phyloP scores from a whole-genome alignment of 2,797 vertebrate genomes.

The Psittacula derbiana region DNA sequence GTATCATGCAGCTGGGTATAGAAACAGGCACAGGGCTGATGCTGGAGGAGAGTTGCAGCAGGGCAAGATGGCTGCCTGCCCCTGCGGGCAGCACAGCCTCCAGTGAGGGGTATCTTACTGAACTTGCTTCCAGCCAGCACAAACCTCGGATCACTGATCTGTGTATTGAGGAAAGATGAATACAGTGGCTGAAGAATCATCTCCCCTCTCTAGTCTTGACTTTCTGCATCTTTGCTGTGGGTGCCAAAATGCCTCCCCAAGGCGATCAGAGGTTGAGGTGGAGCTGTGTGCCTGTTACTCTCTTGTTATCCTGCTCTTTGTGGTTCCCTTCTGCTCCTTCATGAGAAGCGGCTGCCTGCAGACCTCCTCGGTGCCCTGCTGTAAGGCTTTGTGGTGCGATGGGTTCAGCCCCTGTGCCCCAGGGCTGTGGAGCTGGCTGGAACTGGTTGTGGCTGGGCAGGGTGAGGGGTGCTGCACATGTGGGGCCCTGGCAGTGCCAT shows the following conservation, averaged over 20 bases:
- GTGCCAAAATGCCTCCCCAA: background rate
- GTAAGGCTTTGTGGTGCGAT: background rate
- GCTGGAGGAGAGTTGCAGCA: background rate
- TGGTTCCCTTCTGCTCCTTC: background rate
- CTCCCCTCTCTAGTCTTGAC: background rate
- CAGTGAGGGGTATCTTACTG: background rate
- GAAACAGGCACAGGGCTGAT: background rate
- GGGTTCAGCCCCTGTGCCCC: background rate
- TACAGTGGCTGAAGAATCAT: background rate
- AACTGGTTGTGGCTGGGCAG: background rate
- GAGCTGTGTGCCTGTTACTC: background rate
- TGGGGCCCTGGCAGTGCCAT: no score
- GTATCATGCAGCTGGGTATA: no score
- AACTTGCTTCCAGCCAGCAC: background rate
- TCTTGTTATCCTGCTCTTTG: background rate
- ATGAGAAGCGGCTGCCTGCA: background rate
- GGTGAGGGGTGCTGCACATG: accelerated
- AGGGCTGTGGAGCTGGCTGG: background rate
- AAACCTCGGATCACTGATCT: background rate
- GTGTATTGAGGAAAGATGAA: background rate
- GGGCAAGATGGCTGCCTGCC: background rate
- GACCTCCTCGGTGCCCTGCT: background rate
- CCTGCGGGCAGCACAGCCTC: accelerated
- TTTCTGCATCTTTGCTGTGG: background rate
- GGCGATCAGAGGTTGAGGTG: background rate